Evolutionary conservation across 2,888 invertebrate species (phyloP), one percentile per base, ranked within the genome.

Genomic region (Panzeria rudis): DNA sequence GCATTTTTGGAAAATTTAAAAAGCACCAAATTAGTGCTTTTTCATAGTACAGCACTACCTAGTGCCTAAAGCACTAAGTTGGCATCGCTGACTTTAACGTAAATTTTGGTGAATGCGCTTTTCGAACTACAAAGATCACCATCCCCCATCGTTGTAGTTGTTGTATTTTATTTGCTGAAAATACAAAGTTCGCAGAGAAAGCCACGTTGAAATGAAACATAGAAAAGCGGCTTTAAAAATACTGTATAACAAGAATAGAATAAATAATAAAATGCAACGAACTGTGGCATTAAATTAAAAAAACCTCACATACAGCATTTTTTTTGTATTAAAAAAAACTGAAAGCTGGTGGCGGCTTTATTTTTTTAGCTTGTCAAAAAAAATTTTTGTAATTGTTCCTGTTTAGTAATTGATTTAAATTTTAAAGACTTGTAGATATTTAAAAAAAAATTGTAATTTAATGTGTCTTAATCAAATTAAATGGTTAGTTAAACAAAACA

Each of bases 21-120:
- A n/a, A n/a, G n/a, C n/a, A n/a, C n/a, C n/a, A n/a, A n/a, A n/a
- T n/a, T n/a, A n/a, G n/a, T n/a, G n/a, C n/a, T n/a, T n/a, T n/a
- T n/a, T n/a, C n/a, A n/a, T n/a, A n/a, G n/a, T n/a, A n/a, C n/a
- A n/a, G n/a, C n/a, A n/a, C n/a, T n/a, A n/a, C n/a, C n/a, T n/a
- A n/a, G n/a, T n/a, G n/a, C n/a, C n/a, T n/a, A n/a, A n/a, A n/a
- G n/a, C n/a, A n/a, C n/a, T n/a, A n/a, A n/a, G n/a, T n/a, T n/a
- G n/a, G n/a, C n/a, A n/a, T n/a, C n/a, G n/a, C n/a, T n/a, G n/a
- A n/a, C n/a, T n/a, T n/a, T 35, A 75, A 75, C 20, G 69, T 54
- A 64, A 75, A 82, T 81, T 44, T 84, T 84, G 86, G 84, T 87
- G 87, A 87, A 84, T 87, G 87, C 80, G 80, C 87, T 84, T 80